Base-by-base conservation (phyloP, 2,797 vertebrate species). In the Dermochelys coriacea region DNA sequence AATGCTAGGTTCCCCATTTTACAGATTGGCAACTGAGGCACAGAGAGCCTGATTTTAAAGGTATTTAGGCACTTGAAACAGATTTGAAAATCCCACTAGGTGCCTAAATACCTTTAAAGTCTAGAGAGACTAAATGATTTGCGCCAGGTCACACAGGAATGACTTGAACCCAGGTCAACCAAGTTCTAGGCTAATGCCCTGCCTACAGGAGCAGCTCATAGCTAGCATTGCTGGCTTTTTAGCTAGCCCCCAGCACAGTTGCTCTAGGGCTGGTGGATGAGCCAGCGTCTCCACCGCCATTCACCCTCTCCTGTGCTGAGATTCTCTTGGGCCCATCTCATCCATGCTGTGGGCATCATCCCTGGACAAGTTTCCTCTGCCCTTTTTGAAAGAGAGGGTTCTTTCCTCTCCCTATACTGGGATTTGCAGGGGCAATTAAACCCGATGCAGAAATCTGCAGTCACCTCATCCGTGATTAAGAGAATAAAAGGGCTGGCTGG, bases 391-490 rank as follows among this genome's bases (percentile, higher is more conserved):
- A 21, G 7, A 77, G 64, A 80, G 91, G 59, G 74, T 86, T 77
- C 80, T 15, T 85, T 61, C 64, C 77, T 68, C 88, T 37, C 6
- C n/a, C 50, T 57, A 80, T n/a, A 25, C 47, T 34, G 74, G 91
- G 54, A 90, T 88, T 88, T 90, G 37, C 82, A 89, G 80, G 37
- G 87, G 57, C 77, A 71, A 57, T 91, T 64, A 93, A 88, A 91
- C 37, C n/a, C 64, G 18, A 18, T 6, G 1, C 5, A 83, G 91
- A 90, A 92, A 2, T 78, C 79, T 49, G 1, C 80, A 80, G 90
- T 89, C 88, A 83, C 89, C 97, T 95, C 90, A 97, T 89, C 95
- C 80, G 8, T 52, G 79, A 89, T 96, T 96, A 95, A 97, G 85
- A 81, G 86, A 95, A 95, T 94, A 91, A 94, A 97, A 84, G 47